phyloP scores from a whole-genome alignment of 2,113 vertebrate species.

The Mormyrus iriodes region DNA sequence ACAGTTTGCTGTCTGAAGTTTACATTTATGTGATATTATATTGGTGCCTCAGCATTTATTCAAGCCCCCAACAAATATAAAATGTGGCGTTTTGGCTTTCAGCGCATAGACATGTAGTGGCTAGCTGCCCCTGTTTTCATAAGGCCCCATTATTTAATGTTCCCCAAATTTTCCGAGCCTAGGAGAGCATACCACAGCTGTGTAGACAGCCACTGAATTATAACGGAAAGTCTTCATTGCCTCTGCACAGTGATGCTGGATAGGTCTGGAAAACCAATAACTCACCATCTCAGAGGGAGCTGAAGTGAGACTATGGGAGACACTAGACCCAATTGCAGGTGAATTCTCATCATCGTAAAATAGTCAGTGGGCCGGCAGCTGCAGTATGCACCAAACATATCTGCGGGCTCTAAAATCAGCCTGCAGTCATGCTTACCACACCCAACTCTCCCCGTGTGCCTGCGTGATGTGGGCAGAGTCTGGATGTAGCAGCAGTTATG shows the following conservation, averaged over 20 bases:
- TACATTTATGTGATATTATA: background rate
- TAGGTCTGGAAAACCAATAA: background rate
- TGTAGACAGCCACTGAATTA: background rate
- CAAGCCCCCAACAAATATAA: background rate
- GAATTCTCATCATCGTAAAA: background rate
- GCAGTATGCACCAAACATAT: background rate
- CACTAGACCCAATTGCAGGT: background rate
- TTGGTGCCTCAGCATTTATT: background rate
- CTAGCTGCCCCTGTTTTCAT: background rate
- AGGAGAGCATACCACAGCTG: background rate
- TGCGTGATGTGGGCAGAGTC: conserved; percentile 22
- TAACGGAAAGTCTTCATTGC: background rate
- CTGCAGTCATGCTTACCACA: conserved; percentile 21
- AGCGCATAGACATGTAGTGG: background rate
- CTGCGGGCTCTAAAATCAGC: background rate
- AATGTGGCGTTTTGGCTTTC: background rate
- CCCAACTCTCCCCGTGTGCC: conserved; percentile 24
- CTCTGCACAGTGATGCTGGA: background rate
- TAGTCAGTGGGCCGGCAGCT: background rate
- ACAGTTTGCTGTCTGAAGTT: background rate
- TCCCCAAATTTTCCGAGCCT: background rate
- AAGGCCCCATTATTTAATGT: background rate
- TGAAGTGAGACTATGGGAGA: background rate
- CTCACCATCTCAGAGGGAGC: background rate
- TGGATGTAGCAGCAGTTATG: conserved; percentile 49